phyloP scores from a whole-genome alignment of 2,113 vertebrate genomes.

The Toxotes chatareus region DNA sequence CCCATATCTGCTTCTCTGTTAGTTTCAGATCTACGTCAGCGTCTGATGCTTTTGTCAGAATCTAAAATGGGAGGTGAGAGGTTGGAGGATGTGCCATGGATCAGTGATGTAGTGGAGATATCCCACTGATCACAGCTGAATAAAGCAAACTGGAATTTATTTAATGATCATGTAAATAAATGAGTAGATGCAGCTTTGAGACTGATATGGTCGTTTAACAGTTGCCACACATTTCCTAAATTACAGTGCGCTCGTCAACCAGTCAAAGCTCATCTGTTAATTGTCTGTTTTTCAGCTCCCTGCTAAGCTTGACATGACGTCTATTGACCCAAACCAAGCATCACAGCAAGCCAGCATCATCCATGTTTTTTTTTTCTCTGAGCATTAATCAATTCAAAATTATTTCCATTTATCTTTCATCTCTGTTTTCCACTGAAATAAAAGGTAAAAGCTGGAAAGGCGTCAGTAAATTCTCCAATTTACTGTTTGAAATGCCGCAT shows the following conservation, averaged over 20 bases:
- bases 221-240: not conserved
- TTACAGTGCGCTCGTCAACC: not conserved
- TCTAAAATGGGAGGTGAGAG: too few relatives aligned
- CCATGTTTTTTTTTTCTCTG: not conserved
- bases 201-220: not conserved
- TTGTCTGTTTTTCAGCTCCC: not conserved
- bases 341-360: not conserved
- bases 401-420: not conserved
- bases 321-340: not conserved
- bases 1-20: too few relatives aligned
- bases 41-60: too few relatives aligned
- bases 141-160: not conserved
- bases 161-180: not conserved
- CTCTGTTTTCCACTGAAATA: not conserved
- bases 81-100: too few relatives aligned
- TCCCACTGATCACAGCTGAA: not conserved
- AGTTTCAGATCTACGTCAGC: too few relatives aligned
- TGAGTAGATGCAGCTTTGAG: not conserved
- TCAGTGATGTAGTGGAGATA: too few relatives aligned
- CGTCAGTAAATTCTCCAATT: too few relatives aligned
- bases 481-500: not conserved
- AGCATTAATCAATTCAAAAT: not conserved
- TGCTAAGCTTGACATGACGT: not conserved
- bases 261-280: constrained; percentile 6
- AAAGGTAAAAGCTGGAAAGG: not conserved